A percentile compares a stretch with the other conserved stretches of the same genome.
Evolutionary conservation across 2,888 invertebrate species (phyloP).

Genomic region (Philaethria dido): DNA sequence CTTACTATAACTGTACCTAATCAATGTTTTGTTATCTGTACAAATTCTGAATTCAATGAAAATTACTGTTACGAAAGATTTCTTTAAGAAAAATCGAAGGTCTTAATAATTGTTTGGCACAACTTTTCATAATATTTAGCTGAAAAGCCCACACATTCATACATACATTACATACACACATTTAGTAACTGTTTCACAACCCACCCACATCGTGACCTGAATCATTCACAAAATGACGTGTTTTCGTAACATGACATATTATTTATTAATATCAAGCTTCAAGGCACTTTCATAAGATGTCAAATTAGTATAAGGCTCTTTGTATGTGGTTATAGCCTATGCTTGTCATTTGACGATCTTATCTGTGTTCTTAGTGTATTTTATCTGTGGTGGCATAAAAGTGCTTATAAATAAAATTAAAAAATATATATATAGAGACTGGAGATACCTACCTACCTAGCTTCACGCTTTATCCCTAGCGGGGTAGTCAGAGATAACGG

Average conservation of each 20-base stretch:
- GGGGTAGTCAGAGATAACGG: too few relatives aligned
- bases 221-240: slow-evolving; percentile 25
- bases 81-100: neutral
- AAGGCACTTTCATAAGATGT: slow-evolving; percentile 22
- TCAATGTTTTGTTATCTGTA: too few relatives aligned
- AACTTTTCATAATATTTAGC: slow-evolving; percentile 24
- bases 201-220: slow-evolving; percentile 38
- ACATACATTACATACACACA: neutral
- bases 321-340: slow-evolving; percentile 6
- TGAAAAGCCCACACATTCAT: slow-evolving; percentile 16
- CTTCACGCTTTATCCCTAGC: too few relatives aligned
- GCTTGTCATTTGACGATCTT: neutral
- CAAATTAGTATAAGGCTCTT: slow-evolving; percentile 20
- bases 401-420: neutral
- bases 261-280: slow-evolving; percentile 17
- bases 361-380: neutral
- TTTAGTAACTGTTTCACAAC: slow-evolving; percentile 23
- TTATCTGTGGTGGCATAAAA: neutral
- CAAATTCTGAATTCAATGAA: neutral
- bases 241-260: slow-evolving; percentile 32
- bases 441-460: too few relatives aligned
- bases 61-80: neutral
- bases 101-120: slow-evolving; percentile 1
- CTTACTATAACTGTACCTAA: too few relatives aligned
- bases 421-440: neutral